Base-by-base conservation (phyloP, 2,113 vertebrate species). In the Athene cunicularia region DNA sequence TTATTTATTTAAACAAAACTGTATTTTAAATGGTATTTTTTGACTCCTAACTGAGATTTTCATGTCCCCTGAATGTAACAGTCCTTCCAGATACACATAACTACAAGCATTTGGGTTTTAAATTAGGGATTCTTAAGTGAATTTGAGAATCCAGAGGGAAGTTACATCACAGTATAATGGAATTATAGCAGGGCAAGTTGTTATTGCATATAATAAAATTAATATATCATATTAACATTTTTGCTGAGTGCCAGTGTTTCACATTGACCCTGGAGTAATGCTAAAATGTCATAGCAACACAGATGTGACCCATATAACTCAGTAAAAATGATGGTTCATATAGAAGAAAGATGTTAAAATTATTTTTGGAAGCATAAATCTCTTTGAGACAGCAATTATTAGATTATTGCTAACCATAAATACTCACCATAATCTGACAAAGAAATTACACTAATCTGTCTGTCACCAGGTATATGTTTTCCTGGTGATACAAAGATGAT, bases 91-190 rank as follows among this genome's bases (percentile, higher is more conserved):
- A 71, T 50, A 6, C 22, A 49, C 35, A 11, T 43, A 39, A 33
- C 18, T 32, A 20, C 3, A 16, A 66, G 21, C 33, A 26, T 66
- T 63, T 77, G 28, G 41, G 72, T 52, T 86, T 63, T 47, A 45
- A 93, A 55, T 74, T 70, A 79, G 59, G 17, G 60, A 64, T 93
- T 71, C 88, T 55, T 74, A 94, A 94, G 24, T 92, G 75, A 83
- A 90, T 97, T 80, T 88, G 60, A 86, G 86, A 83, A 94, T 86
- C 59, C 60, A 55, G 35, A 45, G 52, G 56, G 55, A 88, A 92
- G 68, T 90, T 92, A 66, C 75, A 71, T 93, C 74, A 80, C 53
- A 39, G 4, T 15, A 7, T 81, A 91, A 90, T 62, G 59, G 43
- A 41, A 59, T 94, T 96, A 86, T 3, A 86, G 53, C 19, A 87